Evolutionary conservation across 2,888 invertebrate species (phyloP), one percentile per base, ranked within the genome.

Genomic region (Chironomus riparius): DNA sequence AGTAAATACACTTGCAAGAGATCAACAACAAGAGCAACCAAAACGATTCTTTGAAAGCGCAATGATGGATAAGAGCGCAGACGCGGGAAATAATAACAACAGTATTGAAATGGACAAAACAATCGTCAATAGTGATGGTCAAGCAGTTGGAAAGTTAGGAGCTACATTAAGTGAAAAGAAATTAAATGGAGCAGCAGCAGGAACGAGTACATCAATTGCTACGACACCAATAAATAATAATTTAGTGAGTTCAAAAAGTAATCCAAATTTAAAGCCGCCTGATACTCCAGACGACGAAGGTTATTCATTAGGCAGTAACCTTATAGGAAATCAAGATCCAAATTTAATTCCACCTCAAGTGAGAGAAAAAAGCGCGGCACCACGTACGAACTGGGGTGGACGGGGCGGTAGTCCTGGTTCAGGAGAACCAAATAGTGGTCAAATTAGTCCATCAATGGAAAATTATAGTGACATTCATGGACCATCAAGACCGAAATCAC

Each of bases 381-480:
- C 38, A 18, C 21, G 21, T 4, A 15, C 65, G 18, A 15, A 22
- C 47, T 68, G 74, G 65, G 65, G 74, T 10, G 21, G 24, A 7
- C 48, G 28, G 0, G 38, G 2, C n/a, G 76, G 69, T 7, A 69
- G 56, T 56, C 69, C 76, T 38, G 75, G 75, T 56, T 69, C 76
- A 12, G 69, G 28, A 4, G 76, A 76, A 56, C 76, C 77, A 70
- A 78, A 79, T 76, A 80, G 79, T 78, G 79, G 79, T 74, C 78
- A 77, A 50, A 77, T 77, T 18, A 80, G 81, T 78, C 80, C 79
- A 77, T 80, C 79, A 78, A 85, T 85, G 83, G 88, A 89, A 85
- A 86, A 87, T 83, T 84, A 87, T 87, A 85, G 89, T 86, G 83
- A 87, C 80, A 81, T 82, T 7, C 75, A 28, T 79, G 76, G 77